Conservation (phyloP, 2,888 invertebrate species). For the Aphelenchoides bicaudatus region DNA sequence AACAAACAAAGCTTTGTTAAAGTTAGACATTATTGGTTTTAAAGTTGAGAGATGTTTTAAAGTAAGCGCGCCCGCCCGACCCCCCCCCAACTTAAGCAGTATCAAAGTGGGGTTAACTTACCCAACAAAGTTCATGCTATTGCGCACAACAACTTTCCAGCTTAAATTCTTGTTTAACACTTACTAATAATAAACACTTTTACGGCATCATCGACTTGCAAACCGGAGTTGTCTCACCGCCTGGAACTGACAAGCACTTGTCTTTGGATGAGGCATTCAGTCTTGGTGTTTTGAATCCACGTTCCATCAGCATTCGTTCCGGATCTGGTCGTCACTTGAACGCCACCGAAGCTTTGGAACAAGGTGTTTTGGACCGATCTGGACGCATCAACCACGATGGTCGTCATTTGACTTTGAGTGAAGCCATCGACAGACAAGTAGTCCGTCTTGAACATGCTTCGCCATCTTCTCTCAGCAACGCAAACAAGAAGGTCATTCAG, state of each 20-base stretch:
- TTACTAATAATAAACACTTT: no score
- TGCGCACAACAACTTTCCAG: no score
- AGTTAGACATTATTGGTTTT: no score
- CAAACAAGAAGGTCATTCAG: conserved; percentile 57
- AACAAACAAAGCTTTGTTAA: no score
- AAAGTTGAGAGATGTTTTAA: no score
- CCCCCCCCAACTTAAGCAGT: no score
- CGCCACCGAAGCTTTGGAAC: conserved; percentile 78
- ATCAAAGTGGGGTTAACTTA: no score
- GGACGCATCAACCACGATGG: conserved; percentile 45
- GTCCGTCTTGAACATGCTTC: conserved; percentile 54
- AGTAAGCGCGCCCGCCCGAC: no score
- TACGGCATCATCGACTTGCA: conserved; percentile 78
- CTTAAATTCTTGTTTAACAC: no score
- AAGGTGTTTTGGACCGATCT: conserved; percentile 66
- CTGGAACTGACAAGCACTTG: conserved; percentile 78
- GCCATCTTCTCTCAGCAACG: conserved; percentile 38
- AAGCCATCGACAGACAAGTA: conserved; percentile 51
- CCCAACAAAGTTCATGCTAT: no score
- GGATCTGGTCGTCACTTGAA: conserved; percentile 75
- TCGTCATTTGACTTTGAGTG: conserved; percentile 42
- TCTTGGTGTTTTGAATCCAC: conserved; percentile 70
- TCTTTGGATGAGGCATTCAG: conserved; percentile 74
- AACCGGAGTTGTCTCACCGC: conserved; percentile 79
- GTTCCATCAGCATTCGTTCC: conserved; percentile 77